phyloP scores from a whole-genome alignment of 2,888 invertebrate species.

The Caenorhabditis zanzibari region DNA sequence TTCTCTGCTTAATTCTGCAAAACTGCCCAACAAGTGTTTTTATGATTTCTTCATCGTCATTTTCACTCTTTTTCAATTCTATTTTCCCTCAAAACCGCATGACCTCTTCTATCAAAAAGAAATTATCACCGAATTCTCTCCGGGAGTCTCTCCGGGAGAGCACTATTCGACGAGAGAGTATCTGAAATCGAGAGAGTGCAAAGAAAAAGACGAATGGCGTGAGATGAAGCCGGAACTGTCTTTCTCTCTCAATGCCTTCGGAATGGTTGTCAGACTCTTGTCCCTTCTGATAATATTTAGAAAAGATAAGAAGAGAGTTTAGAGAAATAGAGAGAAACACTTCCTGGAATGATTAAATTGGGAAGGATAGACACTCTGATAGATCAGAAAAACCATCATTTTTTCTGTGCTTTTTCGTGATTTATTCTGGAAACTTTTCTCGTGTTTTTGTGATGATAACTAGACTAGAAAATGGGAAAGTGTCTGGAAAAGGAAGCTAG shows the following conservation, averaged over 20 bases:
- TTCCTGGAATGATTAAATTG: slow-evolving; percentile 29
- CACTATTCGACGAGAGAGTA: slow-evolving; percentile 11
- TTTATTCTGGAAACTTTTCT: slow-evolving; percentile 7
- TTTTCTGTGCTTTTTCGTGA: slow-evolving; percentile 15
- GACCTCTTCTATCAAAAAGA: slow-evolving; percentile 24
- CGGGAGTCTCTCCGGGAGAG: slow-evolving; percentile 14
- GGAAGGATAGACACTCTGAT: neutral
- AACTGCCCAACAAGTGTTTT: slow-evolving; percentile 19
- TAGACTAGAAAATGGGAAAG: neutral
- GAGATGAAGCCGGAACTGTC: slow-evolving; percentile 54
- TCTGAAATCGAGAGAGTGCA: neutral
- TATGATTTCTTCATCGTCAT: slow-evolving; percentile 9
- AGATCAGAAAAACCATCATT: slow-evolving; percentile 19
- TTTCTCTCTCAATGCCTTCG: slow-evolving; percentile 7
- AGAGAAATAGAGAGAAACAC: slow-evolving; percentile 10
- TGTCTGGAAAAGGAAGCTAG: neutral
- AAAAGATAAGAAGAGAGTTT: neutral
- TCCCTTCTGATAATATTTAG: slow-evolving; percentile 15
- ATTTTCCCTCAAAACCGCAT: slow-evolving; percentile 30
- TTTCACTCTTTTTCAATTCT: neutral
- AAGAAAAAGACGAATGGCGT: slow-evolving; percentile 39
- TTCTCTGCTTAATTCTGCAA: neutral
- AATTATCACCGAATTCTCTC: slow-evolving; percentile 37
- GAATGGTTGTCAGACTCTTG: slow-evolving; percentile 18
- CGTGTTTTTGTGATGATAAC: neutral